Conservation (phyloP, 2,113 vertebrate species). For the Stictonetta naevosa region DNA sequence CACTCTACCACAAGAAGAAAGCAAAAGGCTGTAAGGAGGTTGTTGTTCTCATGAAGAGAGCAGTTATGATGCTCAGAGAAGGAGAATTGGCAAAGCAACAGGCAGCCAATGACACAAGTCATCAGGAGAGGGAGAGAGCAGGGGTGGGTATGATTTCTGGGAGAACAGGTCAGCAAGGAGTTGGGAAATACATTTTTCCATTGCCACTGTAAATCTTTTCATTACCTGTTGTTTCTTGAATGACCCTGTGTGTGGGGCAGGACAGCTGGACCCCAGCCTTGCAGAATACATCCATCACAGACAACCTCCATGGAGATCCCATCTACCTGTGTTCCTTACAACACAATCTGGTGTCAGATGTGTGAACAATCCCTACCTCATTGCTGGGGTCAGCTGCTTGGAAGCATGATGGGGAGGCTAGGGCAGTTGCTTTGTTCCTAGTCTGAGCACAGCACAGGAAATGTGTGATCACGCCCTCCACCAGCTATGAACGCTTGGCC, state of each 20-base stretch:
- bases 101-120: neutral
- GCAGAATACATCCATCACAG: neutral
- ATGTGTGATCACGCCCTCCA: neutral
- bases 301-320: neutral
- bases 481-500: rapidly evolving
- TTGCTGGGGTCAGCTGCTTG: neutral
- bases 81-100: neutral
- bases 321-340: neutral
- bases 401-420: neutral
- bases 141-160: too few relatives aligned
- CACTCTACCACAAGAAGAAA: neutral
- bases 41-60: neutral
- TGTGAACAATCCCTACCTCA: neutral
- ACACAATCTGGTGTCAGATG: rapidly evolving
- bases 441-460: neutral
- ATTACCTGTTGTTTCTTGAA: neutral
- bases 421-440: neutral
- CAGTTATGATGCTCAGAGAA: neutral
- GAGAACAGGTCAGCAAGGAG: neutral
- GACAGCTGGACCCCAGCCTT: neutral
- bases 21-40: neutral
- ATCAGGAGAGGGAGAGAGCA: neutral
- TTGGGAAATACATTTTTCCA: neutral
- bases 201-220: neutral
- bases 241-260: neutral